Evolutionary conservation across 2,888 invertebrate species (phyloP).

Genomic region (Aporophyla lueneburgensis): DNA sequence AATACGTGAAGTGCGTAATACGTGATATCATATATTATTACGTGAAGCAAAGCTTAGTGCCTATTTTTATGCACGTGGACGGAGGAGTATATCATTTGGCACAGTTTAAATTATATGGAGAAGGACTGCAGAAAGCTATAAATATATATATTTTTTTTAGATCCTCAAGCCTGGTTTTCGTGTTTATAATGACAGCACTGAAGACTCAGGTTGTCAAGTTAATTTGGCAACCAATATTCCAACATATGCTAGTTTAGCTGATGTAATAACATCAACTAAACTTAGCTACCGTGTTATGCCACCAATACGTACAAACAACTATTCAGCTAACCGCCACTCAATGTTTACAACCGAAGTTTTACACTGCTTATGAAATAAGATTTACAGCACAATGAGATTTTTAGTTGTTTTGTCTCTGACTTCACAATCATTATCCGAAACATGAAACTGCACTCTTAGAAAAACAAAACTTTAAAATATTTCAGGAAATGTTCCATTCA

Average conservation of each 20-base stretch:
- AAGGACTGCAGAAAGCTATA: too few relatives aligned
- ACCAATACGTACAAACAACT: constrained; percentile 21
- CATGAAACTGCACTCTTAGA: background rate
- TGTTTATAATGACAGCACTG: background rate
- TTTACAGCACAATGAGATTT: background rate
- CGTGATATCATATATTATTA: too few relatives aligned
- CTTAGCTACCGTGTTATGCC: constrained; percentile 15
- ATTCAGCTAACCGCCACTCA: constrained; percentile 17
- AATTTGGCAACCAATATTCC: constrained; percentile 12
- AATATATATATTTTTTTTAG: background rate
- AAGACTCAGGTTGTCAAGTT: background rate
- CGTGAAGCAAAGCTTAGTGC: too few relatives aligned
- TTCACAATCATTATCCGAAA: background rate
- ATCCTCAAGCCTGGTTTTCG: background rate
- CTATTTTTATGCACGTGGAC: too few relatives aligned
- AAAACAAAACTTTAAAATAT: background rate
- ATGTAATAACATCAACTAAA: constrained; percentile 21
- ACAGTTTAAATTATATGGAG: too few relatives aligned
- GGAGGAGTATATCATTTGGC: too few relatives aligned
- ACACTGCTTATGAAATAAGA: constrained; percentile 24
- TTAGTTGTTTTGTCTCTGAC: background rate
- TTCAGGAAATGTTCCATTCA: background rate
- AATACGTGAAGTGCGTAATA: too few relatives aligned
- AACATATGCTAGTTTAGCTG: background rate
- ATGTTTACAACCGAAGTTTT: constrained; percentile 7